A percentile compares a stretch with the other conserved stretches of the same genome.
Evolutionary conservation across 1,140 invertebrate species (phyloP).

Genomic region (Mylabris phalerata): DNA sequence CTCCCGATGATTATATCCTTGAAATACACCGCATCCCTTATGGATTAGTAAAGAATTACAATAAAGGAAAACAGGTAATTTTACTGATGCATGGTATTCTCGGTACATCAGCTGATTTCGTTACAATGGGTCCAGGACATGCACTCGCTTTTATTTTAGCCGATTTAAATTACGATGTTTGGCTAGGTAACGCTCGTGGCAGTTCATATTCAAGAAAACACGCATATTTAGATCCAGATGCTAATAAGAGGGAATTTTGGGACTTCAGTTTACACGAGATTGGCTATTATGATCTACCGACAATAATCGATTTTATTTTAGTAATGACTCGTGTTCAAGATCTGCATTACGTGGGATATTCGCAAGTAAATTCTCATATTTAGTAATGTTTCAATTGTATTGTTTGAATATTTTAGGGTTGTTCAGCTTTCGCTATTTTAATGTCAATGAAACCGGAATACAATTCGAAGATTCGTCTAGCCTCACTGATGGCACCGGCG

Average conservation of each 20-base stretch:
- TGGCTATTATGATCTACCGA: constrained; percentile 59
- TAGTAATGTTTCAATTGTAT: too few species aligned
- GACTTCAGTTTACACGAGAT: constrained; percentile 55
- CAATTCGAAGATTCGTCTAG: constrained; percentile 45
- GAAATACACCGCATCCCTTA: constrained; percentile 58
- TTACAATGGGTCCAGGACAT: constrained; percentile 45
- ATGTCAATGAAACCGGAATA: constrained; percentile 47
- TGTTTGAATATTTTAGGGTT: constrained; percentile 41
- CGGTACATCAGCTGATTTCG: constrained; percentile 55
- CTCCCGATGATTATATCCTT: constrained; percentile 64
- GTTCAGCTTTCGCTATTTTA: constrained; percentile 48
- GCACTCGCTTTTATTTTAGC: constrained; percentile 55
- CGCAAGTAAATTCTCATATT: constrained; percentile 41
- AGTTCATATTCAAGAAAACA: constrained; percentile 54
- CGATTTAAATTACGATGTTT: constrained; percentile 70
- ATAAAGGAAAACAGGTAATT: neutral
- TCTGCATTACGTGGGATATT: constrained; percentile 55
- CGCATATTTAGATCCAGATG: constrained; percentile 37
- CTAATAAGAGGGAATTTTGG: constrained; percentile 59
- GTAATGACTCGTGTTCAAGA: constrained; percentile 45
- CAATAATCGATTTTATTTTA: constrained; percentile 62
- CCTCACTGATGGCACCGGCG: constrained; percentile 2
- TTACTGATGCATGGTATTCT: constrained; percentile 61
- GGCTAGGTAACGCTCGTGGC: constrained; percentile 63
- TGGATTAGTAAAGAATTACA: constrained; percentile 16